phyloP scores from a whole-genome alignment of 2,797 vertebrate genomes.

The Lacerta agilis region DNA sequence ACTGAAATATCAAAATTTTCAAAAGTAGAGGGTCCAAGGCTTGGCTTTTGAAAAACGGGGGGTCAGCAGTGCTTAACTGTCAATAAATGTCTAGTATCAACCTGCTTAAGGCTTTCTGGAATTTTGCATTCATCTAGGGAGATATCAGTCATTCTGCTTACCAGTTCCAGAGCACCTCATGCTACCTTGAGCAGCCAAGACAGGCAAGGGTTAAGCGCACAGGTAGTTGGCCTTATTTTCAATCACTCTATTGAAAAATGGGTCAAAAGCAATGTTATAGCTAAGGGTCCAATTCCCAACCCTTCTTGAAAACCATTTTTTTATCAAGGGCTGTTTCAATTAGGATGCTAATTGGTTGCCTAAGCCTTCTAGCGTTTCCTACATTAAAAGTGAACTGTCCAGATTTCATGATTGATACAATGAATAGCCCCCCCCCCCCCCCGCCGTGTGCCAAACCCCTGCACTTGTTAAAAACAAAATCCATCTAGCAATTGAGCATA shows the following conservation, averaged over 20 bases:
- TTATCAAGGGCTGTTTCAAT: not conserved
- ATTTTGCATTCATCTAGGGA: not conserved
- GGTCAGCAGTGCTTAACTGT: no score
- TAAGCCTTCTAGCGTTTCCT: constrained; percentile 35
- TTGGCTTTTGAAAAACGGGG: no score
- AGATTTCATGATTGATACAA: constrained; percentile 37
- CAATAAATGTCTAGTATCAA: not conserved
- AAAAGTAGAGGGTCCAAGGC: no score
- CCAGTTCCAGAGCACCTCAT: not conserved
- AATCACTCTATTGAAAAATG: not conserved
- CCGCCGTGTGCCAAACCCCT: constrained; percentile 40
- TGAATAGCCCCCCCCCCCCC: not conserved
- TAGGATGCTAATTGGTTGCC: not conserved
- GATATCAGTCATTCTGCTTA: not conserved
- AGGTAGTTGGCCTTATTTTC: not conserved
- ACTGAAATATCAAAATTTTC: no score
- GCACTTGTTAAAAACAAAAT: constrained; percentile 60
- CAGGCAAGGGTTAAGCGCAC: not conserved
- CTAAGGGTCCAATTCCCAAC: not conserved
- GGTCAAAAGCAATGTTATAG: not conserved
- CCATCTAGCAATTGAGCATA: constrained; percentile 43
- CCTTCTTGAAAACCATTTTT: not conserved
- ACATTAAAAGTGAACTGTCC: constrained; percentile 44
- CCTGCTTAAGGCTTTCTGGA: not conserved
- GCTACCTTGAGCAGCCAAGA: not conserved